Base-by-base conservation (phyloP, 2,888 invertebrate genomes). In the Cheilosia vulpina region DNA sequence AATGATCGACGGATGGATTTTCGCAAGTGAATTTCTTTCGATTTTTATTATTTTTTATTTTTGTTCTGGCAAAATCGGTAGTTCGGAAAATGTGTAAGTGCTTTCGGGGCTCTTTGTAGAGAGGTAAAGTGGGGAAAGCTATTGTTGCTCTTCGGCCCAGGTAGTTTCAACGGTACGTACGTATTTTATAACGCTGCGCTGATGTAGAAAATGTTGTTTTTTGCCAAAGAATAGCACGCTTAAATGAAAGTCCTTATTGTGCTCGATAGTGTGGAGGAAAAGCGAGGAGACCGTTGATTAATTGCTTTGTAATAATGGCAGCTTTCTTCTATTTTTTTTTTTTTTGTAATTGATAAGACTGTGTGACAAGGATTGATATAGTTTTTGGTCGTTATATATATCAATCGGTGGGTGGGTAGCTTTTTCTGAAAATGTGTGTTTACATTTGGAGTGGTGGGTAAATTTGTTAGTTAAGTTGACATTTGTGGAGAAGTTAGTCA, bases 1-100 rank as follows among this genome's bases (percentile, higher is more conserved):
- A 85, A 85, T 77, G 80, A 85, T 81, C 81, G 81, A 69, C 85
- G 75, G 63, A 63, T 72, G 66, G 62, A 71, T 71, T 62, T 69
- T 75, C 52, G 53, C 21, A 15, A 55, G 50, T 57, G 53, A 38
- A 15, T 47, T 63, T 55, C 47, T 63, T 15, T 57, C 21, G 2
- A 15, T 6, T 11, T 60, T 55, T 55, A 47, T 62, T 27, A 6
- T 27, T 13, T 47, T 19, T 75, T 58, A 27, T 6, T 43, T 58
- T 58, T 24, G 34, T 50, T 43, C 17, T 55, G 45, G 21, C 31
- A 43, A 21, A 58, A 34, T 73, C 60, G 58, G 17, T 80, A 38
- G 34, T 19, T 60, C 6, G 53, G 2, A 53, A 41, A 38, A 34
- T 57, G 68, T 75, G 43, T 27, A 68, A 71, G 71, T 77, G 53